phyloP scores from a whole-genome alignment of 1,140 invertebrate genomes.

The Drosophila baimaii region DNA sequence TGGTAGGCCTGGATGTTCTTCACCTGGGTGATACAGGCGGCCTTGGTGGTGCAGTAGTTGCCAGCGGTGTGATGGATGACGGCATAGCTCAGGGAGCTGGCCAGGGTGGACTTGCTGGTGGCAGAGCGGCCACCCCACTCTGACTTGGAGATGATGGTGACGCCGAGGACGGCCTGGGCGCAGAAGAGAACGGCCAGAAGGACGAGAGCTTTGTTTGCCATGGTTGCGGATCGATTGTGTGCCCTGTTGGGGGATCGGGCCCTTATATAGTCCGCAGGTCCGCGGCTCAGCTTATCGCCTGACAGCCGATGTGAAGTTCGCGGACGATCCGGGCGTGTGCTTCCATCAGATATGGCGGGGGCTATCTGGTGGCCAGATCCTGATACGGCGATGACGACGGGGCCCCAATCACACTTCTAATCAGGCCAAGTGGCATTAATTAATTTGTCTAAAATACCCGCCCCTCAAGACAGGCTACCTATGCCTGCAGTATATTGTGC shows the following conservation, averaged over 20 bases:
- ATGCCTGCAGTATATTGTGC: constrained; percentile 5
- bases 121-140: constrained; percentile 88
- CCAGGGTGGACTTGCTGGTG: constrained; percentile 82
- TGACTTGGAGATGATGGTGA: constrained; percentile 85
- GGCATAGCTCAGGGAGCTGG: constrained; percentile 88
- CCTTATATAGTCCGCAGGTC: constrained; percentile 52
- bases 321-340: constrained; percentile 26
- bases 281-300: constrained; percentile 30
- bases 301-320: constrained; percentile 5
- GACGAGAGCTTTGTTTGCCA: constrained; percentile 68
- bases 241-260: constrained; percentile 38
- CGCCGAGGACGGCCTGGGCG: constrained; percentile 64
- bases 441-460: constrained; percentile 57
- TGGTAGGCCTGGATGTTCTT: constrained; percentile 86
- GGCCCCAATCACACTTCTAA: constrained; percentile 59
- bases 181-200: constrained; percentile 65
- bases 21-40: constrained; percentile 85
- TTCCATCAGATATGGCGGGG: constrained; percentile 38
- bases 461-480: background rate
- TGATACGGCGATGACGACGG: constrained; percentile 44
- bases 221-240: constrained; percentile 43
- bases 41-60: constrained; percentile 85
- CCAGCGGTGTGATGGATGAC: constrained; percentile 90
- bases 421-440: constrained; percentile 66
- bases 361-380: constrained; percentile 48